Evolutionary conservation across 2,888 invertebrate species (phyloP).

Genomic region (Asteroscopus sphinx): DNA sequence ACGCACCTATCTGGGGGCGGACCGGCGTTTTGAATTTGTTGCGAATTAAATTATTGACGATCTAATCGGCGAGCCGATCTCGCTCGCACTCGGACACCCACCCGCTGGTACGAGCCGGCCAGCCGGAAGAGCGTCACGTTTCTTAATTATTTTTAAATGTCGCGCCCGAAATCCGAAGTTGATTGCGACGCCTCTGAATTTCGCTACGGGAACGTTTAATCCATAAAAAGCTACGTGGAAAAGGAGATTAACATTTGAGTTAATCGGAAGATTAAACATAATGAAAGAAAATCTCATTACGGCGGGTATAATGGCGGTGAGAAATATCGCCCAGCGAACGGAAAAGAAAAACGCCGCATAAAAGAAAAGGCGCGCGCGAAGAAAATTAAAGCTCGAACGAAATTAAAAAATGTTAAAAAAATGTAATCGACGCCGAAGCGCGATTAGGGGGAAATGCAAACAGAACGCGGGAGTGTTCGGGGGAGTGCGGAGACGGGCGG

Average conservation of each 20-base stretch:
- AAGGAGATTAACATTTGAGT: slow-evolving; percentile 89
- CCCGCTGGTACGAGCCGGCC: slow-evolving; percentile 54
- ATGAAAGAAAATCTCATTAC: slow-evolving; percentile 90
- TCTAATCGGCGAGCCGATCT: slow-evolving; percentile 82
- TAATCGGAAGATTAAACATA: slow-evolving; percentile 90
- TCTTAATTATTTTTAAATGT: slow-evolving; percentile 86
- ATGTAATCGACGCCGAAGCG: slow-evolving; percentile 87
- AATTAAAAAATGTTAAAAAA: slow-evolving; percentile 89
- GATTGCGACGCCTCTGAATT: slow-evolving; percentile 74
- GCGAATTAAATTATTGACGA: slow-evolving; percentile 89
- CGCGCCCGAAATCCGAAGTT: slow-evolving; percentile 75
- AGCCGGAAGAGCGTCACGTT: slow-evolving; percentile 77
- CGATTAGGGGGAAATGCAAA: slow-evolving; percentile 85
- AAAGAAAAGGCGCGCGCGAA: slow-evolving; percentile 86
- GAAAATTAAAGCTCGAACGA: slow-evolving; percentile 88
- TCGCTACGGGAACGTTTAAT: slow-evolving; percentile 78
- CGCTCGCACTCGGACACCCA: slow-evolving; percentile 46
- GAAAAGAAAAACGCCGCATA: slow-evolving; percentile 77
- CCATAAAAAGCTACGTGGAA: slow-evolving; percentile 83
- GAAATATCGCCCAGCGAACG: slow-evolving; percentile 82
- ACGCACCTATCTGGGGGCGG: slow-evolving; percentile 86
- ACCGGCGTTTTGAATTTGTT: slow-evolving; percentile 87
- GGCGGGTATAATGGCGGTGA: slow-evolving; percentile 87
- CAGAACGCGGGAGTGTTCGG: slow-evolving; percentile 64
- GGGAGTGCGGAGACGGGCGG: slow-evolving; percentile 53